phyloP scores from a whole-genome alignment of 2,888 invertebrate species.

The Pristionchus fissidentatus region DNA sequence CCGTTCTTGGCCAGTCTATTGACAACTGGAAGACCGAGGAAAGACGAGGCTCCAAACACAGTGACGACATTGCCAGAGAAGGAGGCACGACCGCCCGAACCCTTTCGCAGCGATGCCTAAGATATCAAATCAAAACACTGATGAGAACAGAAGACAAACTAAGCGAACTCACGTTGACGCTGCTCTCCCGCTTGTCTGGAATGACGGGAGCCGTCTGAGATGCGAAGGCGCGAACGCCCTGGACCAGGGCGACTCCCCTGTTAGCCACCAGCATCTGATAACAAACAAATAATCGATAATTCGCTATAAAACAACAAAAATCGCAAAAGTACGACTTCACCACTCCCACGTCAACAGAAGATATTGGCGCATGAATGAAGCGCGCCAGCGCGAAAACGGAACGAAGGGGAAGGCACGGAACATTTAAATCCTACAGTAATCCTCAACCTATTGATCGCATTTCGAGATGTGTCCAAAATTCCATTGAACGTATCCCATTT shows the following conservation, averaged over 20 bases:
- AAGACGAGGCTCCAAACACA: constrained; percentile 86
- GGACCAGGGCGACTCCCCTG: neutral
- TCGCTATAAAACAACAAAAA: neutral
- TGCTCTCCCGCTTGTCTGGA: constrained; percentile 36
- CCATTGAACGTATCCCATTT: neutral
- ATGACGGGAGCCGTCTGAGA: constrained; percentile 43
- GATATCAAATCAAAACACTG: neutral
- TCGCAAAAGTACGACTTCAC: neutral
- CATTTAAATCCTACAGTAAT: constrained; percentile 3
- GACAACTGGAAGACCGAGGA: constrained; percentile 89
- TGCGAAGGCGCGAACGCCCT: constrained; percentile 32
- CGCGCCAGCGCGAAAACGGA: neutral
- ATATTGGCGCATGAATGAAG: neutral
- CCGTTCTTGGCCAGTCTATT: constrained; percentile 84
- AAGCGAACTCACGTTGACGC: constrained; percentile 27
- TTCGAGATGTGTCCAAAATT: too few relatives aligned
- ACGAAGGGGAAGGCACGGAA: constrained; percentile 8
- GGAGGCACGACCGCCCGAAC: constrained; percentile 87
- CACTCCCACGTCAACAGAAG: neutral
- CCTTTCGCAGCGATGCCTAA: constrained; percentile 62
- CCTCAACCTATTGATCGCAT: neutral
- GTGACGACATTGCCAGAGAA: constrained; percentile 98
- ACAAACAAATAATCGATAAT: neutral
- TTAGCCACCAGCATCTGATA: constrained; percentile 46
- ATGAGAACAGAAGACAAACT: neutral